Evolutionary conservation across 2,113 vertebrate genomes (phyloP), one percentile per base, ranked within the genome.

Genomic region (Melierax canorus): DNA sequence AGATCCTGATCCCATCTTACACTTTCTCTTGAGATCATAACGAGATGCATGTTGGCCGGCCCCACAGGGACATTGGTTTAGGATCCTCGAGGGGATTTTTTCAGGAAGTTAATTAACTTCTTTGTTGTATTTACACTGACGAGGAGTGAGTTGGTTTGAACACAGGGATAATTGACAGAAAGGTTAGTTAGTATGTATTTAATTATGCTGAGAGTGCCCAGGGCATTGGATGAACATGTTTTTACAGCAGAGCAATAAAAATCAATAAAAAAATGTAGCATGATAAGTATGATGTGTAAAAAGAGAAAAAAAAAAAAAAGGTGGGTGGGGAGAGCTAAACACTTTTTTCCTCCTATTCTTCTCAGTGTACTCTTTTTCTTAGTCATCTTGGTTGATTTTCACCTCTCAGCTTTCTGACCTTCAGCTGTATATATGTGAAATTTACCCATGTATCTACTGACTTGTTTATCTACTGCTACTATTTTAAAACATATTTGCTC

Each of bases 291-390:
- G 53, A 63, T 19, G 6, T n/a, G n/a, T 1, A 59, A 87, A 58
- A 39, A 30, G 10, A n/a, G 26, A 19, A 13, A 50, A 50, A 50
- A 24, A 13, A 23, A 50, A 50, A 14, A 50, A 26, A 26, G 21
- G 6, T 23, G 23, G 23, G 5, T 3, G 7, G 15, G 6, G 11
- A 36, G 10, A 56, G 2, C 7, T 38, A 39, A 75, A 48, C 4
- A 14, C 2, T 36, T 36, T 17, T 9, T 6, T 4, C 0, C 2
- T 4, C 10, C 8, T 3, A 3, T 72, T 89, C 23, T 69, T 73
- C 43, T 77, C 21, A 60, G 7, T 18, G 18, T 60, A 21, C 3
- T 32, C 7, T 39, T 89, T 83, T 68, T 32, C n/a, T 56, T 76
- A 41, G 21, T 50, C 26, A 58, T 75, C 43, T 66, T 22, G 46